Evolutionary conservation across 2,113 vertebrate species (phyloP).

Genomic region (Vidua macroura): DNA sequence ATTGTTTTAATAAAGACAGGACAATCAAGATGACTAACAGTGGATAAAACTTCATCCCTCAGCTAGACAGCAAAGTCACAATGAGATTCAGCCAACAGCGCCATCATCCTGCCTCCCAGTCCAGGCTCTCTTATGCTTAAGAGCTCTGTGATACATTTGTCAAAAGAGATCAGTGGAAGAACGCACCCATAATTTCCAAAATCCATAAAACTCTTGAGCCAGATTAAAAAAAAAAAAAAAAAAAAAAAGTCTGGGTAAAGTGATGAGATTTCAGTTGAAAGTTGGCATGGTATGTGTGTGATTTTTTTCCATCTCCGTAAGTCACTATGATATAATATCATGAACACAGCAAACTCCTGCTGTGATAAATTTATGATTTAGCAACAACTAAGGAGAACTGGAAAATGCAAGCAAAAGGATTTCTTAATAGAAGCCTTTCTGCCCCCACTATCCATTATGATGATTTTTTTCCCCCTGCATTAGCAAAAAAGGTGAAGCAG

Average conservation of each 20-base stretch:
- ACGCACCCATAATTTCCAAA: not conserved
- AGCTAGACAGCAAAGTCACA: not conserved
- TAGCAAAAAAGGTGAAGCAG: not conserved
- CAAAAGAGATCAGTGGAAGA: not conserved
- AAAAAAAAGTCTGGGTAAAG: not conserved
- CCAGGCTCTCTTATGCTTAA: not conserved
- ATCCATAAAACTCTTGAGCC: not conserved
- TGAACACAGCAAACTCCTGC: not conserved
- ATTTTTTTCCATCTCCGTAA: slow-evolving; percentile 16
- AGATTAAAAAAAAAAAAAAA: not conserved
- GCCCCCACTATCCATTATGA: not conserved
- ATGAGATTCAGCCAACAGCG: not conserved
- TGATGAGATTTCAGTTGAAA: not conserved
- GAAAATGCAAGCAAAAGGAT: slow-evolving; percentile 17
- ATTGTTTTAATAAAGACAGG: not conserved
- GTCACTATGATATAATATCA: not conserved
- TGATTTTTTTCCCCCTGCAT: not conserved
- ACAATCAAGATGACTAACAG: not conserved
- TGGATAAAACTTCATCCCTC: not conserved
- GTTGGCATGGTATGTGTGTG: not conserved
- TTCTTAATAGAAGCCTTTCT: not conserved
- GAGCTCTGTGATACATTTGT: not conserved
- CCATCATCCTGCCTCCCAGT: not conserved
- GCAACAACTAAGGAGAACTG: slow-evolving; percentile 22
- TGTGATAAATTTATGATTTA: slow-evolving; percentile 34